Evolutionary conservation across 2,888 invertebrate genomes (phyloP), one percentile per base, ranked within the genome.

Genomic region (Antheraea assamensis): DNA sequence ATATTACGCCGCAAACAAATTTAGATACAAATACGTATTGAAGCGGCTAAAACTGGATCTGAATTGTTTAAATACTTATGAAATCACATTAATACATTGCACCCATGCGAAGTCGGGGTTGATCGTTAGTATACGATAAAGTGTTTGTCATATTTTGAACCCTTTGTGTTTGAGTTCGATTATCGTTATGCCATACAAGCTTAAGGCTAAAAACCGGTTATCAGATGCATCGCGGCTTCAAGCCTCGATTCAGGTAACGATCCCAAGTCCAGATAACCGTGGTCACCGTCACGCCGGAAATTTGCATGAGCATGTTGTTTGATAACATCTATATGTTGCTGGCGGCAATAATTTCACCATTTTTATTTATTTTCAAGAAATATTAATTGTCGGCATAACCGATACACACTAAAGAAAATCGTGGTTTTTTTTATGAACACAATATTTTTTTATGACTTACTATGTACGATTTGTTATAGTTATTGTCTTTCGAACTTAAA

Each of bases 261-360:
- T 66, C 19, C 35, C 35, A 68, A 68, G 35, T 68, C 68, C 35
- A 68, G 68, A 68, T 68, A 35, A 68, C 35, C 35, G 35, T 68
- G 31, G 68, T 35, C 68, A 68, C n/a, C 68, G 68, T 68, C 68
- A 68, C 35, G 68, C 68, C 68, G 68, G 68, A 68, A 68, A 68
- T 68, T 68, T 68, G 68, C 68, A 68, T 68, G 68, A 35, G 31
- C 21, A 68, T 21, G 68, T n/a, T 68, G 35, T 35, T 7, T 68
- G 21, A 68, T 68, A 35, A 4, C n/a, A 35, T 68, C 35, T 21
- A n/a, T 35, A 35, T 42, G 42, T 21, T 17, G 35, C 68, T 68
- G 27, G 30, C 27, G 17, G 27, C 61, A 64, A 30, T 64, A 17
- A 64, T 64, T 27, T 64, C 15, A 27, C 24, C 13, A 61, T 64